phyloP scores from a whole-genome alignment of 2,113 vertebrate species.

The Podarcis cretensis region DNA sequence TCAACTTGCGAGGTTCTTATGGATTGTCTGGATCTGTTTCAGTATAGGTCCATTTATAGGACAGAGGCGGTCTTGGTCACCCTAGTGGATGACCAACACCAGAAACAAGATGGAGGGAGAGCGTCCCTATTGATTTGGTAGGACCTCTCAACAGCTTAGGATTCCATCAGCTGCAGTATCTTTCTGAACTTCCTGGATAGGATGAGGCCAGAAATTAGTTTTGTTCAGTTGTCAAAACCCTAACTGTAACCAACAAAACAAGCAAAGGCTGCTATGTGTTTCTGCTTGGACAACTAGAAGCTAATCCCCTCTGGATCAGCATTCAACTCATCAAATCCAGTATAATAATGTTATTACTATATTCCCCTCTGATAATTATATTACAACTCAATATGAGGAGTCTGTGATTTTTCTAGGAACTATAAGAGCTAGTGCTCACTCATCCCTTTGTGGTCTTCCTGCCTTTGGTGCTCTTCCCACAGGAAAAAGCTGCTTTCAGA shows the following conservation, averaged over 20 bases:
- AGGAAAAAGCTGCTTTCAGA: constrained; percentile 10
- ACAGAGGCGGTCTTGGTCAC: background rate
- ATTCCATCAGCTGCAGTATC: background rate
- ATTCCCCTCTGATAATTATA: background rate
- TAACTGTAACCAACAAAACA: background rate
- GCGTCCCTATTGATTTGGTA: background rate
- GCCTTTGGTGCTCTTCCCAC: background rate
- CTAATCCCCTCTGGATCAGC: accelerated
- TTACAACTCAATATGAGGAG: background rate
- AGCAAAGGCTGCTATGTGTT: background rate
- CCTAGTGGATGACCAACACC: background rate
- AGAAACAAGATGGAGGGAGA: background rate
- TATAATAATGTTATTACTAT: constrained; percentile 3
- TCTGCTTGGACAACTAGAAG: background rate
- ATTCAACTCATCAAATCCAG: background rate
- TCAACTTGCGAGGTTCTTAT: no score
- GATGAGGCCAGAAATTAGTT: background rate
- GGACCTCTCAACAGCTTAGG: no score
- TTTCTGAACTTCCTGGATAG: background rate
- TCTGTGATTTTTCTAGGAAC: background rate
- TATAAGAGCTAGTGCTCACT: background rate
- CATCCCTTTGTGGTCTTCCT: background rate
- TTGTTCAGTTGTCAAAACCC: no score
- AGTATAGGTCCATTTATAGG: background rate
- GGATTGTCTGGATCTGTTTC: background rate